Conservation (phyloP, 35 echinoderm and acorn worm species). For the Apostichopus parvimensis region DNA sequence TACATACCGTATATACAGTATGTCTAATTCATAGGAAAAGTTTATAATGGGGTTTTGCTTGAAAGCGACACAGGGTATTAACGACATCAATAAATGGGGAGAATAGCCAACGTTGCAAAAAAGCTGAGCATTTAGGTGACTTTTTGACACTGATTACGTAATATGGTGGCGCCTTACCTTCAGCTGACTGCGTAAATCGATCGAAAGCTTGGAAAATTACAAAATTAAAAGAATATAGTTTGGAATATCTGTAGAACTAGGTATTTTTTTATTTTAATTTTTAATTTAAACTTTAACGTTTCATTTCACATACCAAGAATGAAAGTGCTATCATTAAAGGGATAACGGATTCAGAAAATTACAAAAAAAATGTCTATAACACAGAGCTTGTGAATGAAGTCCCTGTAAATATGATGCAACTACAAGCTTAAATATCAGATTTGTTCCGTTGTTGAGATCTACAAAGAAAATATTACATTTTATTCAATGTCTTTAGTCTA, state of each 20-base stretch:
- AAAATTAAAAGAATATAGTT: conserved; percentile 9
- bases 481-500: too few relatives aligned
- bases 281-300: too few relatives aligned
- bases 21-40: too few relatives aligned
- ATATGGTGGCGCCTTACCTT: conserved; percentile 4
- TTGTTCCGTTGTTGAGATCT: too few relatives aligned
- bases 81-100: neutral
- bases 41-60: too few relatives aligned
- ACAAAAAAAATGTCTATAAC: neutral
- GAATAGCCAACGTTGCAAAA: neutral
- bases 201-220: conserved; percentile 36
- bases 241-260: too few relatives aligned
- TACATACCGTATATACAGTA: too few relatives aligned
- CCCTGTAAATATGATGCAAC: neutral
- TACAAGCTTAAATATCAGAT: neutral
- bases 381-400: neutral
- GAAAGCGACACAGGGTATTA: too few relatives aligned
- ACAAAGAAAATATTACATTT: too few relatives aligned
- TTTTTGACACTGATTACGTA: neutral
- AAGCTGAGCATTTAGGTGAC: neutral
- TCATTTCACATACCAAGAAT: too few relatives aligned
- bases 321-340: too few relatives aligned
- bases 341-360: neutral
- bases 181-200: neutral
- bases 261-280: too few relatives aligned